Percentiles rank a stretch among this genome's conserved stretches.
Conservation (phyloP, 2,797 vertebrate species). For the Rousettus madagascariensis region DNA sequence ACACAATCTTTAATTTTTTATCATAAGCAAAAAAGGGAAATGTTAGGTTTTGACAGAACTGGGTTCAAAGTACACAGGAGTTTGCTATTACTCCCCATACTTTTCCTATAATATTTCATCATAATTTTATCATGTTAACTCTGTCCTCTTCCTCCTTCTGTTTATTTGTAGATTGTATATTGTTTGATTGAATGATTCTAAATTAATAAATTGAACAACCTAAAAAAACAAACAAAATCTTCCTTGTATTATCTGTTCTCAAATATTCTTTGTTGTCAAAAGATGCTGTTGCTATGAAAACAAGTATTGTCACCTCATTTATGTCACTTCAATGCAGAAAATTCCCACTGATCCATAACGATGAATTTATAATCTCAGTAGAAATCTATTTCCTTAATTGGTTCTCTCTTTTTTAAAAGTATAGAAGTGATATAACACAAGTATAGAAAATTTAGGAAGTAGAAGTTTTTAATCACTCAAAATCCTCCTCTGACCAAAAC, state of each 20-base stretch:
- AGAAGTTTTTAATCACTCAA: neutral
- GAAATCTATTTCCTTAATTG: neutral
- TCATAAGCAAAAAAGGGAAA: neutral
- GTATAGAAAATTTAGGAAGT: neutral
- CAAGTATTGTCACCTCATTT: neutral
- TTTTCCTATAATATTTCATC: neutral
- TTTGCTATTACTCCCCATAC: neutral
- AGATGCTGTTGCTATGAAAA: constrained; percentile 26
- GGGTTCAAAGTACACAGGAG: neutral
- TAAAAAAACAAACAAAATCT: constrained; percentile 15
- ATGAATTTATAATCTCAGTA: neutral
- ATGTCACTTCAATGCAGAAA: neutral
- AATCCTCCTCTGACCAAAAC: neutral
- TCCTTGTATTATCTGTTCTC: neutral
- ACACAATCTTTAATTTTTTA: neutral
- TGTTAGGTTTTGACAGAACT: neutral
- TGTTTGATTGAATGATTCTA: neutral
- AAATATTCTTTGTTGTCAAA: constrained; percentile 32
- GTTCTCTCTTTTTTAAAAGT: neutral
- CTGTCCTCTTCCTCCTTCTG: neutral
- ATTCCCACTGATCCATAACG: neutral
- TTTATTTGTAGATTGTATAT: neutral
- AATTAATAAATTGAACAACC: neutral
- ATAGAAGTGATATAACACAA: neutral
- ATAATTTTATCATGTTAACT: neutral